These are phyloP conservation scores for Aelia acuminata DNA, from an alignment of 2,888 invertebrate species.

Conservation along the genomic window DNA sequence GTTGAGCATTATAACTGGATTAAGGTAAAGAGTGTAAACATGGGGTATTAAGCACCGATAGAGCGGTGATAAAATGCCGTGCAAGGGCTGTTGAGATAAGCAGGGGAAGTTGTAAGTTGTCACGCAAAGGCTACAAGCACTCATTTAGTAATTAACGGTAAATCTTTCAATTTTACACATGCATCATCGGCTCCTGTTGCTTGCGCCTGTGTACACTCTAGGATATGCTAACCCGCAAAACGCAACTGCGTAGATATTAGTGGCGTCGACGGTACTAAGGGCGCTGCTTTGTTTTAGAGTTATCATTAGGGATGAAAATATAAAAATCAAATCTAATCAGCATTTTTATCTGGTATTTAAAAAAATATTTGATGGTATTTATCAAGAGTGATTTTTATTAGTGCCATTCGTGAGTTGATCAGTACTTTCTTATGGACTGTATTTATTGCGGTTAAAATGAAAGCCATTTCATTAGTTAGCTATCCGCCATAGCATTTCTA, in stretches of 20 bases:
- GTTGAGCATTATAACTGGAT: background rate
- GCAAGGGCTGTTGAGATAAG: background rate
- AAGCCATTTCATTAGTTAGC: too few species aligned
- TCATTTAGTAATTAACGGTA: background rate
- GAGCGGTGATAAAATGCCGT: background rate
- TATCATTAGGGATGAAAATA: too few species aligned
- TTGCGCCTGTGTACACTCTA: background rate
- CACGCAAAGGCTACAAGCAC: background rate
- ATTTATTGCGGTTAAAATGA: too few species aligned
- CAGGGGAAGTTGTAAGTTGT: background rate
- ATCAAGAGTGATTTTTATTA: too few species aligned
- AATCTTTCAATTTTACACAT: slow-evolving; percentile 14
- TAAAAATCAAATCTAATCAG: too few species aligned
- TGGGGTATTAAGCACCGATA: background rate
- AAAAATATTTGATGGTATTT: too few species aligned
- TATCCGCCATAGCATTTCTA: too few species aligned
- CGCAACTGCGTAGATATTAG: background rate
- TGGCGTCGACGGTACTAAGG: too few species aligned
- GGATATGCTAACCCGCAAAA: background rate
- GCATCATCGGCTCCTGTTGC: background rate
- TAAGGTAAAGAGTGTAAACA: background rate
- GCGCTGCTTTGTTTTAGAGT: too few species aligned
- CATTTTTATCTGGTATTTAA: too few species aligned
- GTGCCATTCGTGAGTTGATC: too few species aligned
- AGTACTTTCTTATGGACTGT: too few species aligned